Evolutionary conservation across 2,113 vertebrate genomes (phyloP).

Genomic region (Tilapia sparmanii): DNA sequence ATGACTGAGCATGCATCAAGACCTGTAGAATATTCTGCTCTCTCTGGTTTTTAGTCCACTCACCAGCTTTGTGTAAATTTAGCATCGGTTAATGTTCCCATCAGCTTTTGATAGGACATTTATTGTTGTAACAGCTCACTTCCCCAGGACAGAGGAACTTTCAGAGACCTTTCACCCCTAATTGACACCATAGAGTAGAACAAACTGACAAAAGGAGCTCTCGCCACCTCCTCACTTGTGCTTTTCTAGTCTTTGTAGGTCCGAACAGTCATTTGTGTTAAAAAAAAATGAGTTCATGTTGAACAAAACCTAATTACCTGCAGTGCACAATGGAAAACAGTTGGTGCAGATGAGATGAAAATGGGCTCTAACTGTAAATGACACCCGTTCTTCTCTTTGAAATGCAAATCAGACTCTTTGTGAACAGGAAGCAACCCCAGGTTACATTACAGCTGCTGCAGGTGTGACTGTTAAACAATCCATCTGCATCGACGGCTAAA

Average conservation of each 20-base stretch:
- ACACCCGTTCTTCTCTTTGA: not conserved
- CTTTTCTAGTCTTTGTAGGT: not conserved
- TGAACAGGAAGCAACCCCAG: not conserved
- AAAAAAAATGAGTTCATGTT: not conserved
- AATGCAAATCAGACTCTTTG: conserved; percentile 9
- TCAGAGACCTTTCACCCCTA: not conserved
- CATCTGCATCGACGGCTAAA: not conserved
- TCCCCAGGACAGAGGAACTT: not conserved
- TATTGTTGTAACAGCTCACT: not conserved
- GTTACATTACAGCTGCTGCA: not conserved
- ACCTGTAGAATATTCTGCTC: not conserved
- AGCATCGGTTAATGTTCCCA: not conserved
- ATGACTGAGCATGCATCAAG: not conserved
- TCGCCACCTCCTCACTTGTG: not conserved
- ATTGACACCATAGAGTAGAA: not conserved
- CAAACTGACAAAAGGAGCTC: not conserved
- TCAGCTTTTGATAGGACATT: not conserved
- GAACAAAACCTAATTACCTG: not conserved
- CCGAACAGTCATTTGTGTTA: not conserved
- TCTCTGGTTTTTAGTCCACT: not conserved
- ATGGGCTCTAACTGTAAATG: not conserved
- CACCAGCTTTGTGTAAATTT: not conserved
- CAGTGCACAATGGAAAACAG: not conserved
- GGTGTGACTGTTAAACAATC: not conserved
- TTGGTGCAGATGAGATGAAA: not conserved